Percentiles rank a stretch among this genome's conserved stretches.
Evolutionary conservation across 2,888 invertebrate genomes (phyloP).

Genomic region (Mythimna vitellina): DNA sequence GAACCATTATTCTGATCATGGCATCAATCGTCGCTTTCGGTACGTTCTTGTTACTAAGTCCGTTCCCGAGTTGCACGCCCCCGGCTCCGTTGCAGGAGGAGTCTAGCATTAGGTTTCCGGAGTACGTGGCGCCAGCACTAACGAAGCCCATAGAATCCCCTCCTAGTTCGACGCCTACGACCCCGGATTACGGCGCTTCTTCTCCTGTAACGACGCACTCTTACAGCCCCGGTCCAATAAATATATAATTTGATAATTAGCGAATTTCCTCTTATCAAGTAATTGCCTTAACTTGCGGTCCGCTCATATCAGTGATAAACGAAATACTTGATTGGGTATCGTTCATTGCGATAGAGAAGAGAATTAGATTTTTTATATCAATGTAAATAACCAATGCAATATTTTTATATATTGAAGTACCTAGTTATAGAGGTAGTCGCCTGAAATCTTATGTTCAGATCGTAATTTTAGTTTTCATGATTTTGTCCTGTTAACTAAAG

Average conservation of each 20-base stretch:
- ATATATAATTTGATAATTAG: constrained; percentile 77
- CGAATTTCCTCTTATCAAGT: constrained; percentile 63
- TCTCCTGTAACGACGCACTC: constrained; percentile 80
- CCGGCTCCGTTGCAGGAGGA: constrained; percentile 87
- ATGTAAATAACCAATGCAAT: constrained; percentile 79
- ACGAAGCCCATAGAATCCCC: constrained; percentile 87
- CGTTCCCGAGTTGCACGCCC: constrained; percentile 93
- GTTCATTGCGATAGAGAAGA: constrained; percentile 54
- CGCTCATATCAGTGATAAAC: constrained; percentile 68
- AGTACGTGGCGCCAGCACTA: constrained; percentile 91
- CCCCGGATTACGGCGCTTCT: constrained; percentile 88
- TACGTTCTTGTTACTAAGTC: constrained; percentile 92
- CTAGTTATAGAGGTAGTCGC: constrained; percentile 60
- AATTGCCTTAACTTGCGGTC: constrained; percentile 67
- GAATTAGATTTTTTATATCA: constrained; percentile 61
- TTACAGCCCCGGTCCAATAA: constrained; percentile 83
- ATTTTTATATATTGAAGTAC: constrained; percentile 70
- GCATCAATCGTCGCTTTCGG: constrained; percentile 92
- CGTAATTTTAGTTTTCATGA: constrained; percentile 41
- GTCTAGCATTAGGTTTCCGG: constrained; percentile 85
- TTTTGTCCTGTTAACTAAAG: constrained; percentile 23
- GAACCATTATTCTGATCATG: constrained; percentile 92
- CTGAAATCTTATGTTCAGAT: constrained; percentile 71
- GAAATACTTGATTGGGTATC: constrained; percentile 58
- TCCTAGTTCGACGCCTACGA: constrained; percentile 80